Percentiles rank a stretch among this genome's conserved stretches.
phyloP scores from a whole-genome alignment of 1,140 invertebrate genomes.

The Drosophila eugracilis region DNA sequence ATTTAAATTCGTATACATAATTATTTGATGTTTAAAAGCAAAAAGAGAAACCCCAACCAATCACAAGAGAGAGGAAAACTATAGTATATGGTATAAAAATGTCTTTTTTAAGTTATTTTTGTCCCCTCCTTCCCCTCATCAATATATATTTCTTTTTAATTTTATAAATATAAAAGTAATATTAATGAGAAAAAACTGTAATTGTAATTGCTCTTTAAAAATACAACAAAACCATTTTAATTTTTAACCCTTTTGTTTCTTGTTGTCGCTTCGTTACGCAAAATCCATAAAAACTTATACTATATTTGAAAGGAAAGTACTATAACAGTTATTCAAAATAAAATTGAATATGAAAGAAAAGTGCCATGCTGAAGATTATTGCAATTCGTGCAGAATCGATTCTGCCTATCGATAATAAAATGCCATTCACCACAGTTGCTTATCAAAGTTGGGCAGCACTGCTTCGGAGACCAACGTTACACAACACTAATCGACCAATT shows the following conservation, averaged over 20 bases:
- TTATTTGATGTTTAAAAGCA: conserved; percentile 69
- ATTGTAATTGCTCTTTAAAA: conserved; percentile 80
- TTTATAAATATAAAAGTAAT: conserved; percentile 83
- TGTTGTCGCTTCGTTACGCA: conserved; percentile 66
- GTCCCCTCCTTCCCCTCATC: conserved; percentile 64
- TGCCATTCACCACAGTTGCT: background rate
- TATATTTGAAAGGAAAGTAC: conserved; percentile 70
- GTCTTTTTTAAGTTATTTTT: conserved; percentile 78
- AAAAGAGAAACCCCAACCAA: conserved; percentile 50
- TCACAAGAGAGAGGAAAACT: conserved; percentile 47
- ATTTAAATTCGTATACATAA: conserved; percentile 77
- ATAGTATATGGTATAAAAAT: conserved; percentile 80
- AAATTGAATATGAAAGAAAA: conserved; percentile 59
- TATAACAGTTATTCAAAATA: conserved; percentile 77
- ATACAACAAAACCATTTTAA: conserved; percentile 71
- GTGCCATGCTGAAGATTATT: conserved; percentile 17
- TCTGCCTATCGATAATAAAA: conserved; percentile 2
- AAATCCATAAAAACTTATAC: conserved; percentile 50
- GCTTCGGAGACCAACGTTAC: background rate
- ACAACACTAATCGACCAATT: conserved; percentile 35
- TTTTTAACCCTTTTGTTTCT: conserved; percentile 65
- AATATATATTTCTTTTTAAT: conserved; percentile 82
- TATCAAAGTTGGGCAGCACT: conserved; percentile 21
- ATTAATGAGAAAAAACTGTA: conserved; percentile 82
- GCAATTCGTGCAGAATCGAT: background rate